Conservation (phyloP, 2,113 vertebrate genomes). For the Aegypius monachus region DNA sequence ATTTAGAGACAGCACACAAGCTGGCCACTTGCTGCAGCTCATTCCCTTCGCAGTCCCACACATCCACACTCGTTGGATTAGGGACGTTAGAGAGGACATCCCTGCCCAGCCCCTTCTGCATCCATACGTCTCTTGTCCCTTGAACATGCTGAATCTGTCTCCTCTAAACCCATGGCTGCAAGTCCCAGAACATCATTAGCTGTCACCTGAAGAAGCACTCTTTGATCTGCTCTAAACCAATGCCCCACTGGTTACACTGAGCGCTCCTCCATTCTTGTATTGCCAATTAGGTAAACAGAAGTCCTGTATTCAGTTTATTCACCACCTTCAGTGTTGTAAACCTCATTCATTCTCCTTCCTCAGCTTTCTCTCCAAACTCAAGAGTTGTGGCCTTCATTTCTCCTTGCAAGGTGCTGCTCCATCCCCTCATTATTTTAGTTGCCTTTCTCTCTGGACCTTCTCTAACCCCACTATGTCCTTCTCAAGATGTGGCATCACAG, state of each 20-base stretch:
- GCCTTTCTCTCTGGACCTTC: not conserved
- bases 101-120: not conserved
- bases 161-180: not conserved
- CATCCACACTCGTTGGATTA: accelerated
- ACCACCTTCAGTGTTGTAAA: not conserved
- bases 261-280: not conserved
- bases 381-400: not conserved
- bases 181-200: not conserved
- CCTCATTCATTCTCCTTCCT: not conserved
- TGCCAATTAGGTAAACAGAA: not conserved
- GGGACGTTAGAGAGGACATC: not conserved
- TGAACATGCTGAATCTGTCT: not conserved
- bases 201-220: not conserved
- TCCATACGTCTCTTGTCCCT: not conserved
- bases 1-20: not conserved
- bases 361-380: not conserved
- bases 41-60: not conserved
- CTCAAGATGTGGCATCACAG: not conserved
- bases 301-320: not conserved
- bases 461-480: not conserved
- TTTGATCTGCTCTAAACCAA: not conserved
- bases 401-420: not conserved
- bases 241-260: not conserved
- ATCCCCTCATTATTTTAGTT: not conserved
- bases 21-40: not conserved